phyloP scores from a whole-genome alignment of 1,140 invertebrate genomes.

The Rhagoletis pomonella region DNA sequence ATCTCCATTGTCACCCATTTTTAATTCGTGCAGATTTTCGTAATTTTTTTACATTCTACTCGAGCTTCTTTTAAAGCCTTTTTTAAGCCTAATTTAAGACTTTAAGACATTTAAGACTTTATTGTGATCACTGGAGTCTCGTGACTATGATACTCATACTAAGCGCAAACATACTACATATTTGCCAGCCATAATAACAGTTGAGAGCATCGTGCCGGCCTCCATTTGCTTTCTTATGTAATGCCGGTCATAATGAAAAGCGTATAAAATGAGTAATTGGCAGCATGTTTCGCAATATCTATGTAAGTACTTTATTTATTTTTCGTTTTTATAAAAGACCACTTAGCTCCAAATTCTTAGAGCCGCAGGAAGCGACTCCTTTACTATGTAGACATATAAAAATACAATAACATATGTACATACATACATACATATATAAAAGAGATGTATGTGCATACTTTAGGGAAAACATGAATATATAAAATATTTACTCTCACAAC shows the following conservation, averaged over 20 bases:
- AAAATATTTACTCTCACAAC: too few relatives aligned
- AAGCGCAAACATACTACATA: background rate
- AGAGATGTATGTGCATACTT: too few relatives aligned
- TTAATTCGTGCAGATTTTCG: conserved; percentile 38
- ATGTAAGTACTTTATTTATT: background rate
- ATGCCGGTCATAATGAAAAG: conserved; percentile 43
- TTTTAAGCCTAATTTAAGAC: background rate
- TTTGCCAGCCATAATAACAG: background rate
- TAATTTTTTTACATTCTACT: background rate
- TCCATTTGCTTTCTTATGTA: conserved; percentile 22
- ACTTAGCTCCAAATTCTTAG: background rate
- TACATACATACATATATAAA: background rate
- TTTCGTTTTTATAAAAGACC: conserved; percentile 2
- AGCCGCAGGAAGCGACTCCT: background rate
- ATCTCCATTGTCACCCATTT: background rate
- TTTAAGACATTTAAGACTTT: background rate
- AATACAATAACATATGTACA: background rate
- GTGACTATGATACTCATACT: conserved; percentile 14
- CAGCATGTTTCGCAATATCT: conserved; percentile 35
- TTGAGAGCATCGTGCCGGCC: background rate
- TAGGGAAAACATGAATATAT: too few relatives aligned
- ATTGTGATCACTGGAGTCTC: background rate
- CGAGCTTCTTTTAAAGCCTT: background rate
- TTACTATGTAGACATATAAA: background rate
- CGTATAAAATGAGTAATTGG: conserved; percentile 53